These are phyloP conservation scores for Motacilla alba DNA, from an alignment of 2,113 vertebrate species.

Conservation along the genomic window DNA sequence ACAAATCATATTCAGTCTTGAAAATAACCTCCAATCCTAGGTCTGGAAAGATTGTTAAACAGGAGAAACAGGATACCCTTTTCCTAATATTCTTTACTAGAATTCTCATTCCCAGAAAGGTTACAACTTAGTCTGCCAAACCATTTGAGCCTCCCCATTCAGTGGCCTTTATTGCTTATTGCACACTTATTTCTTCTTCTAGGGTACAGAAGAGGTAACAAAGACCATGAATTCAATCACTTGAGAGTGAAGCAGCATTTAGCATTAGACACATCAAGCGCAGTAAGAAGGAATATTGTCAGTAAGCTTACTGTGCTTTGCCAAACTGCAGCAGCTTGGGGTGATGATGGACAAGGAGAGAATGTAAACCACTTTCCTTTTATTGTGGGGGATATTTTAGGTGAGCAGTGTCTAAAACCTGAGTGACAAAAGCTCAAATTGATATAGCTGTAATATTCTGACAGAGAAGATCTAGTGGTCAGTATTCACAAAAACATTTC, in stretches of 20 bases:
- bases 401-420: not conserved
- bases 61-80: not conserved
- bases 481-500: not conserved
- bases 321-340: not conserved
- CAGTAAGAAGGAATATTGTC: not conserved
- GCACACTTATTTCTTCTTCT: not conserved
- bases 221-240: not conserved
- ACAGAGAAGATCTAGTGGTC: not conserved
- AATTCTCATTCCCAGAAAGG: not conserved
- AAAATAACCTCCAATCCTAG: not conserved
- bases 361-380: not conserved
- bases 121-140: not conserved
- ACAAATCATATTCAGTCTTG: not conserved
- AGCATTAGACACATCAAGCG: not conserved
- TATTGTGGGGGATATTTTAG: not conserved
- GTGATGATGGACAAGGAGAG: not conserved
- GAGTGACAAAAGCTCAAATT: not conserved
- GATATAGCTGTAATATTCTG: not conserved
- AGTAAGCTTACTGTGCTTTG: not conserved
- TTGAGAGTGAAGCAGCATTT: not conserved
- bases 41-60: not conserved
- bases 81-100: not conserved
- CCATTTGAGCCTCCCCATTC: not conserved
- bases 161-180: not conserved
- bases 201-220: not conserved